Percentiles rank a stretch among this genome's conserved stretches.
phyloP scores from a whole-genome alignment of 92 coral and sea anemone species.

The Palythoa grandiflora region DNA sequence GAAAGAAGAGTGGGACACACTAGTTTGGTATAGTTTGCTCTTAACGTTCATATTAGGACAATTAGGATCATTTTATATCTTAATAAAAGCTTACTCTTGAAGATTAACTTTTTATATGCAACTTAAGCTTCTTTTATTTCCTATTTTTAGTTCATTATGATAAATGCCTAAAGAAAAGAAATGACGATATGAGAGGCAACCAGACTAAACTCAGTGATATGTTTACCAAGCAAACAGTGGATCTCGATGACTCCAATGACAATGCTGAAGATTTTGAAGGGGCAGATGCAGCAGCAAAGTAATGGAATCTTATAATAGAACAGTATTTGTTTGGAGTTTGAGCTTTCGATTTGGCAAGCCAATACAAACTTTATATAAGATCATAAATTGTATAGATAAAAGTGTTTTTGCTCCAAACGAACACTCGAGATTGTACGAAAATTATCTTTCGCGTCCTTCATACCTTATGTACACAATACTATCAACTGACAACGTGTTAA shows the following conservation, averaged over 20 bases:
- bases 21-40: slow-evolving; percentile 4
- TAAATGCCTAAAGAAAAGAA: slow-evolving; percentile 6
- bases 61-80: slow-evolving; percentile 8
- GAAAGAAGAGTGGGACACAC: slow-evolving; percentile 9
- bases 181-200: slow-evolving; percentile 15
- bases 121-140: slow-evolving; percentile 8
- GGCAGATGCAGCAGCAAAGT: slow-evolving; percentile 10
- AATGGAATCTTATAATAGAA: background rate
- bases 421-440: background rate
- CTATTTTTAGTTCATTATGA: slow-evolving; percentile 15
- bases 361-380: slow-evolving; percentile 5
- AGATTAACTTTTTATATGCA: background rate
- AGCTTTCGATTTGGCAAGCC: slow-evolving; percentile 1
- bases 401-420: slow-evolving; percentile 8
- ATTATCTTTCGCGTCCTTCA: background rate
- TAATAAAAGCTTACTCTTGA: slow-evolving; percentile 9
- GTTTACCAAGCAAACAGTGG: slow-evolving; percentile 12
- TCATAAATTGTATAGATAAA: background rate
- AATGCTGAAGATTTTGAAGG: slow-evolving; percentile 11
- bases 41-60: slow-evolving; percentile 7
- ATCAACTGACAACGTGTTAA: slow-evolving; percentile 10
- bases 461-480: slow-evolving; percentile 10
- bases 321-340: slow-evolving; percentile 10
- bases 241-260: slow-evolving; percentile 9
- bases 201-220: slow-evolving; percentile 7